Evolutionary conservation across 2,888 invertebrate genomes (phyloP).

Genomic region (Sinhomidia bicolor): DNA sequence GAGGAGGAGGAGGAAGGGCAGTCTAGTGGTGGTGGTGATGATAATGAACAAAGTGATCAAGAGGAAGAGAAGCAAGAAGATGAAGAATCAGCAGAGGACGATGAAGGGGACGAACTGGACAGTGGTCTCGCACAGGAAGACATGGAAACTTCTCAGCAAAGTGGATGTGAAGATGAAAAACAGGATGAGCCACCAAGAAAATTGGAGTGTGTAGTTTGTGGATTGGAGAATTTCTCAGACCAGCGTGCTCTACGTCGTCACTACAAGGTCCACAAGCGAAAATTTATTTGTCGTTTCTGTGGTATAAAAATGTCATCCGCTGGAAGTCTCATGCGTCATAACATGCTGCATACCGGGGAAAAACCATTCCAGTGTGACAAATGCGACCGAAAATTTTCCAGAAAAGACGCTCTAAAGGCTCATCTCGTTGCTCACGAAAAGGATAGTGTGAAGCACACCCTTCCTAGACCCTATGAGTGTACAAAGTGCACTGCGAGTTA

Average conservation of each 20-base stretch:
- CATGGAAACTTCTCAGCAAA: not conserved
- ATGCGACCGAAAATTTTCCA: constrained; percentile 56
- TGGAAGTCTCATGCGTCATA: constrained; percentile 73
- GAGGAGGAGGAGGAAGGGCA: not conserved
- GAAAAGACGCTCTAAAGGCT: constrained; percentile 71
- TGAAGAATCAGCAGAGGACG: not conserved
- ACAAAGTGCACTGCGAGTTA: constrained; percentile 58
- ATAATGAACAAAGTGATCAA: not conserved
- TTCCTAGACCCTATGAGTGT: constrained; percentile 61
- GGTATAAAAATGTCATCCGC: constrained; percentile 71
- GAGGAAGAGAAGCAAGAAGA: not conserved
- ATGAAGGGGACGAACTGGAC: not conserved
- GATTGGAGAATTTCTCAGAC: constrained; percentile 47
- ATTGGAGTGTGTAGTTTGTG: constrained; percentile 63
- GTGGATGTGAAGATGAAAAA: no score
- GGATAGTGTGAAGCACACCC: constrained; percentile 42
- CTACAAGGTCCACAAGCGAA: constrained; percentile 65
- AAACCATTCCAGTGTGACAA: constrained; percentile 67
- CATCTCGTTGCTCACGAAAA: constrained; percentile 67
- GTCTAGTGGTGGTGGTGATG: not conserved
- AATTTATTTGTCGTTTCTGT: constrained; percentile 70
- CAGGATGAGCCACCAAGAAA: constrained; percentile 29
- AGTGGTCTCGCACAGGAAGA: not conserved
- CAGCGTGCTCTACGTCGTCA: constrained; percentile 56
- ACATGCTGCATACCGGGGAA: constrained; percentile 71